A percentile compares a stretch with the other conserved stretches of the same genome.
These are phyloP conservation scores for Hydrocynus forskahlii DNA, from an alignment of 2,797 vertebrate species.

Conservation along the genomic window DNA sequence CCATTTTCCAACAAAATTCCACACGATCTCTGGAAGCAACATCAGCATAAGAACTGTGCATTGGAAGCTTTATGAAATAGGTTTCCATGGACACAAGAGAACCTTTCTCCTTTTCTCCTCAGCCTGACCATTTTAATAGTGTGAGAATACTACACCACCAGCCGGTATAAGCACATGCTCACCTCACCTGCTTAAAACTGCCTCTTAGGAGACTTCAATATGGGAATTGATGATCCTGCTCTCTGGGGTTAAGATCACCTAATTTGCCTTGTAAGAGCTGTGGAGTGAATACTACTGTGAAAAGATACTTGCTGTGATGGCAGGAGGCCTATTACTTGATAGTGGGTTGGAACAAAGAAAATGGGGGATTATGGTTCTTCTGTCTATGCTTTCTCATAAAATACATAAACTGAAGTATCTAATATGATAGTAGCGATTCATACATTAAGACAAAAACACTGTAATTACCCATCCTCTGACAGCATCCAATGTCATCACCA, in stretches of 20 bases:
- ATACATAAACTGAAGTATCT: background rate
- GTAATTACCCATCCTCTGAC: background rate
- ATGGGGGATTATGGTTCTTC: slow-evolving; percentile 1
- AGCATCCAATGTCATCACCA: background rate
- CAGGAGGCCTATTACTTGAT: slow-evolving; percentile 26
- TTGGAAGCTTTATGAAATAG: too few species aligned
- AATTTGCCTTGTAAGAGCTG: background rate
- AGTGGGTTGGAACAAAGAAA: slow-evolving; percentile 46
- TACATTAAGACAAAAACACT: background rate
- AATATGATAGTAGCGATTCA: background rate
- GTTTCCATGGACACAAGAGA: too few species aligned
- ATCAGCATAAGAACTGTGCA: too few species aligned
- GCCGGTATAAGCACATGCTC: background rate
- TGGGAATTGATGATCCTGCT: background rate
- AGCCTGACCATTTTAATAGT: background rate
- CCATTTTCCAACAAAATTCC: too few species aligned
- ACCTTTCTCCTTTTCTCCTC: too few species aligned
- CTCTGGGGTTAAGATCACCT: background rate
- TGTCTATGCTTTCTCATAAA: background rate
- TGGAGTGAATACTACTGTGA: background rate
- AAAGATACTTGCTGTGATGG: slow-evolving; percentile 15
- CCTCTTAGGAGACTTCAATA: background rate
- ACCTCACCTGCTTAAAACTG: background rate
- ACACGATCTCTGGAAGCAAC: too few species aligned
- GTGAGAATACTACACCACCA: background rate